A percentile compares a stretch with the other conserved stretches of the same genome.
Conservation (phyloP, 2,888 invertebrate genomes). For the Dicyrtomina minuta region DNA sequence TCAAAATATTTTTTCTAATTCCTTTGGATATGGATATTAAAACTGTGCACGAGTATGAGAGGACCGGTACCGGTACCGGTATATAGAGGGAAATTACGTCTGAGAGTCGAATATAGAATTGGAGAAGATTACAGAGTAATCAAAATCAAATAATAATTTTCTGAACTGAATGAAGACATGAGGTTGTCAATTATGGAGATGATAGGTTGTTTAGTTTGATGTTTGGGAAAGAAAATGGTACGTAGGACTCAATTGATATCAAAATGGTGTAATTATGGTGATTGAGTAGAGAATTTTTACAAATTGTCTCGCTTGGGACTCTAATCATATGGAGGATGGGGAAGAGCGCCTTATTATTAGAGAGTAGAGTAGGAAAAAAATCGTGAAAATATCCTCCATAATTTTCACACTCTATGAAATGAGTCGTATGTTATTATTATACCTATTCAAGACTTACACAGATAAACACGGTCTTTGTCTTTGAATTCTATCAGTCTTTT, state of each 20-base stretch:
- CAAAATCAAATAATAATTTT: slow-evolving; percentile 24
- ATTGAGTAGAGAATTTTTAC: slow-evolving; percentile 29
- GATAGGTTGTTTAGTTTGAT: slow-evolving; percentile 12
- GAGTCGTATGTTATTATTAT: background rate
- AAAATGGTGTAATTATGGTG: slow-evolving; percentile 33
- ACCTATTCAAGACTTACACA: background rate
- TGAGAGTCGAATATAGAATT: too few relatives aligned
- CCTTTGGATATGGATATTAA: too few relatives aligned
- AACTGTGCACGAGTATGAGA: too few relatives aligned
- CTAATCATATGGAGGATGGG: slow-evolving; percentile 29
- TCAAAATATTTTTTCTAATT: too few relatives aligned
- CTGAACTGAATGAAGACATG: slow-evolving; percentile 29
- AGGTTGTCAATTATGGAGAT: slow-evolving; percentile 31
- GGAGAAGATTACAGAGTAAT: slow-evolving; percentile 21
- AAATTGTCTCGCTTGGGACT: slow-evolving; percentile 25
- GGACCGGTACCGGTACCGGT: too few relatives aligned
- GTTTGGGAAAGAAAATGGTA: slow-evolving; percentile 18
- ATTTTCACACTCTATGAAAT: slow-evolving; percentile 32
- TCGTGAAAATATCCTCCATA: slow-evolving; percentile 17
- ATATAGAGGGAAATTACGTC: too few relatives aligned
- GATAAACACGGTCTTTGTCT: background rate
- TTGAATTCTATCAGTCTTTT: background rate
- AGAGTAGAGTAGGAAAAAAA: slow-evolving; percentile 5
- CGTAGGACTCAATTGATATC: slow-evolving; percentile 32
- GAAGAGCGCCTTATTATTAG: slow-evolving; percentile 38